A percentile compares a stretch with the other conserved stretches of the same genome.
Evolutionary conservation across 2,113 vertebrate genomes (phyloP).

Genomic region (Nesospiza acunhae): DNA sequence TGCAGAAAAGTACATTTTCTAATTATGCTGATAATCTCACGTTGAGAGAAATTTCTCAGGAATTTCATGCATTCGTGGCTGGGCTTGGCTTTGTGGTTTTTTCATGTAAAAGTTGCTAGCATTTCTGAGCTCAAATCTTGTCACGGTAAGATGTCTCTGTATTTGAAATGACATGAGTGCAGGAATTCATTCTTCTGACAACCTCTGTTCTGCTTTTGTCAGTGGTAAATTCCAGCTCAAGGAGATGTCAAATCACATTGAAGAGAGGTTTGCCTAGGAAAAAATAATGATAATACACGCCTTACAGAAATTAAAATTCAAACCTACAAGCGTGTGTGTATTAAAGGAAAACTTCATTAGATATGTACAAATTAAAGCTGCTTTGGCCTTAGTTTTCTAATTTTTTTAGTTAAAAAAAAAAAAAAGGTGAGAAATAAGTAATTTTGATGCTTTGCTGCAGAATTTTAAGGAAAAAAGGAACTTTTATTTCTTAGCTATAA

Average conservation of each 20-base stretch:
- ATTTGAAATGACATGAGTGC: not conserved
- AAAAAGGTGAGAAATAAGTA: not conserved
- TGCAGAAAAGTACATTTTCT: not conserved
- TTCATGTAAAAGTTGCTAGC: not conserved
- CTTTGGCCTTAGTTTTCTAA: not conserved
- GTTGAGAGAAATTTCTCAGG: not conserved
- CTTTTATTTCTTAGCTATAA: not conserved
- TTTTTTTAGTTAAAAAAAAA: not conserved
- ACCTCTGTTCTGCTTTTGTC: not conserved
- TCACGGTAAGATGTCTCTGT: not conserved
- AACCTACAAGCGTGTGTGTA: not conserved
- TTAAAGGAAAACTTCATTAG: not conserved
- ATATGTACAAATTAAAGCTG: not conserved
- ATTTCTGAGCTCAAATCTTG: slow-evolving; percentile 3
- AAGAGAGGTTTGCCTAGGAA: not conserved
- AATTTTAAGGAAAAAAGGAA: not conserved
- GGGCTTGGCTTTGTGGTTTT: not conserved
- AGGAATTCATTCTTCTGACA: slow-evolving; percentile 16
- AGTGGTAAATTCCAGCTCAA: slow-evolving; percentile 19
- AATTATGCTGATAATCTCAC: not conserved
- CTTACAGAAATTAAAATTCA: not conserved
- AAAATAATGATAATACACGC: not conserved
- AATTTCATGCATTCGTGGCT: not conserved
- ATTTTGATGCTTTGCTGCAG: not conserved
- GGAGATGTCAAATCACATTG: slow-evolving; percentile 17